Evolutionary conservation across 2,888 invertebrate species (phyloP), one percentile per base, ranked within the genome.

Genomic region (Xestoiulus laeticollis): DNA sequence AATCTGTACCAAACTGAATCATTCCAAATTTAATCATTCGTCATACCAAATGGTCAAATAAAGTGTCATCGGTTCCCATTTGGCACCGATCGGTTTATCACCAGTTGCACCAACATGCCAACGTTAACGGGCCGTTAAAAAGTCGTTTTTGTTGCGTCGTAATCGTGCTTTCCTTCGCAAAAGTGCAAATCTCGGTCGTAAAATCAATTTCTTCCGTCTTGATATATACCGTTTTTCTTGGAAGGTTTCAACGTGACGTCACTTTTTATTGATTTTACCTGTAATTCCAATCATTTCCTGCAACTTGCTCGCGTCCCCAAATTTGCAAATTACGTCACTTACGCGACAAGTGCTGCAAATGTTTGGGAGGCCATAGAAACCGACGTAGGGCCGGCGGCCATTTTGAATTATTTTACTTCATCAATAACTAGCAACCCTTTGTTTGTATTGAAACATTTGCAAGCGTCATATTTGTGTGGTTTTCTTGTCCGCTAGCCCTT

Each of bases 191-290:
- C 68, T 68, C 68, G 68, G 26, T 68, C 68, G 68, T 14, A 68
- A 68, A 68, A 68, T 68, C 68, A 68, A 68, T 68, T 68, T 68
- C 68, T 68, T 68, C 68, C 68, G 68, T 26, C 26, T 26, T 68
- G 68, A 26, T 68, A n/a, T n/a, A n/a, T n/a, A 14, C 68, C 68
- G 68, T 26, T 68, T n/a, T 68, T 68, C 68, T 68, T 68, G 26
- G 68, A 12, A 26, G 68, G 68, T 26, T 68, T 68, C 68, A 68
- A 68, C 26, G 68, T 68, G 68, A 68, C 68, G 68, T 68, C 68
- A 68, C 68, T 68, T 68, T 14, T 22, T 59, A 68, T 68, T 68
- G 68, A 68, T 68, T 68, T 68, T 26, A 68, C 68, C 68, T 68
- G 68, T 68, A 26, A 68, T 68, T 68, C 26, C 26, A 26, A 26